Evolutionary conservation across 1,140 invertebrate species (phyloP).

Genomic region (Ceratina japonica): DNA sequence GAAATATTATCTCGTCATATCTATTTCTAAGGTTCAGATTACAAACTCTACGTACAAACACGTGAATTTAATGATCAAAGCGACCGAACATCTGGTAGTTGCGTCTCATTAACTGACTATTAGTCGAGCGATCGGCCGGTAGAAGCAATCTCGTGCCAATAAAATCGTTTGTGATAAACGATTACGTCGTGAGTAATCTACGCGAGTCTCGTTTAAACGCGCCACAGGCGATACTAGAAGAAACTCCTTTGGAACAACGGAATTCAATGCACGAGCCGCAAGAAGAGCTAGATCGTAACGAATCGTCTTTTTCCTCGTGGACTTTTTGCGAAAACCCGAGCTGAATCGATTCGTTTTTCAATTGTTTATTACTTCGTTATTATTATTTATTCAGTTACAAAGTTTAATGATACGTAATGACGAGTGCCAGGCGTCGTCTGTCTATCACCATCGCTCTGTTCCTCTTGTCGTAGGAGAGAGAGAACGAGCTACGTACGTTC

Average conservation of each 20-base stretch:
- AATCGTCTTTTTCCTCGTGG: conserved; percentile 19
- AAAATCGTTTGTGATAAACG: conserved; percentile 39
- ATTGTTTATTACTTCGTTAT: conserved; percentile 63
- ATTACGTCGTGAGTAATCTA: conserved; percentile 15
- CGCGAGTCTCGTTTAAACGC: not conserved
- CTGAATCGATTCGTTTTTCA: too few relatives aligned
- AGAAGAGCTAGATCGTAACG: conserved; percentile 22
- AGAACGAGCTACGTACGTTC: not conserved
- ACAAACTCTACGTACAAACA: not conserved
- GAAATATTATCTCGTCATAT: too few relatives aligned
- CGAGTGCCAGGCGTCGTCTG: not conserved
- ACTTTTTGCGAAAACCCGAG: not conserved
- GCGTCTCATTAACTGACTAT: not conserved
- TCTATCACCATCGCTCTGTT: conserved; percentile 19
- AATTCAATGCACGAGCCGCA: not conserved
- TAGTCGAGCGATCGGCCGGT: not conserved
- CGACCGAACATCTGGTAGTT: not conserved
- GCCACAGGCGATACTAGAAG: not conserved
- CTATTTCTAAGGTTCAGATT: too few relatives aligned
- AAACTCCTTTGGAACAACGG: conserved; percentile 15
- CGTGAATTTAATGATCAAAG: not conserved
- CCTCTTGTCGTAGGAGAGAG: not conserved
- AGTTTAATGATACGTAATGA: conserved; percentile 57
- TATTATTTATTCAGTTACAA: conserved; percentile 63
- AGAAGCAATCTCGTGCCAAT: conserved; percentile 23